Base-by-base conservation (phyloP, 2,888 invertebrate species). In the Acanthosepion lycidas region DNA sequence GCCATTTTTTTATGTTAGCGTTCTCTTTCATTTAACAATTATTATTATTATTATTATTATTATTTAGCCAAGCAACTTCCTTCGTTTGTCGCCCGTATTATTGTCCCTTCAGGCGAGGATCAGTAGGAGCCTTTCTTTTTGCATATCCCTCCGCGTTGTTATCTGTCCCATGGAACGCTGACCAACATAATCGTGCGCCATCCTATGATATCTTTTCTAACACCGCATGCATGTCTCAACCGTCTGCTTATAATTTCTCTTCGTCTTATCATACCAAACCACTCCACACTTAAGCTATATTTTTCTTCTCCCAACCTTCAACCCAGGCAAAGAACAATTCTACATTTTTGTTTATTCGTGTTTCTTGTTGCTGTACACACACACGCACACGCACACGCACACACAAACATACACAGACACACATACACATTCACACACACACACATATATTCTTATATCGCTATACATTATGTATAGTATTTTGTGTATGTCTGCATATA, bases 111-210 rank as follows among this genome's bases (percentile, higher is more conserved):
- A 78, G 78, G 78, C 78, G 78, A 78, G n/a, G 78, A 33, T 78
- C 78, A 78, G 78, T 78, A 33, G 78, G 15, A 33, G 78, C 18
- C 78, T n/a, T 78, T 33, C n/a, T 78, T 78, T 78, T 78, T 78
- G 78, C 78, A 78, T 33, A 78, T 78, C 33, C 78, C 78, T 78
- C 12, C 78, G 78, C 78, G 78, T 78, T 33, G 78, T 78, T 78
- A 78, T 78, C 78, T n/a, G 78, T 78, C 78, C n/a, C 78, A 78
- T 78, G 78, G 78, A 78, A 78, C 78, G n/a, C 78, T 78, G 78
- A 78, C 78, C 78, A 78, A 15, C n/a, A 78, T 78, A n/a, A 78
- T n/a, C 78, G 33, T 78, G 78, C 33, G 78, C 78, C n/a, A 78
- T 78, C 33, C 33, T 78, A 15, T 78, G 33, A 78, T 78, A 78